These are phyloP conservation scores for Copidosoma floridanum DNA, from an alignment of 1,140 invertebrate species.

Conservation along the genomic window DNA sequence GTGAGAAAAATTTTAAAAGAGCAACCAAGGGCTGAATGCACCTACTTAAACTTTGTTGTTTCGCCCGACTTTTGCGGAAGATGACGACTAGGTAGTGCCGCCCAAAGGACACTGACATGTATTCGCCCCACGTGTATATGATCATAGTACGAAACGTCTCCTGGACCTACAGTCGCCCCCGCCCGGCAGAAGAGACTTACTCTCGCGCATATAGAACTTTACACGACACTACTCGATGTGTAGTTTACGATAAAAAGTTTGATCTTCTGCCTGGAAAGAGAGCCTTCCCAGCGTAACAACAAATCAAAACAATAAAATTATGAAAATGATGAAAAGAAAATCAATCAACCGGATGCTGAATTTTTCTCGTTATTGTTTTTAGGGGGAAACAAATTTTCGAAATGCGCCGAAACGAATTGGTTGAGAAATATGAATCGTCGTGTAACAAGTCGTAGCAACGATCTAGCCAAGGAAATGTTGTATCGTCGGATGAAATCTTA, in stretches of 20 bases:
- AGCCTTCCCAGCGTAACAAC: too few species aligned
- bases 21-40: conserved; percentile 20
- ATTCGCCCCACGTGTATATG: too few species aligned
- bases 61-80: conserved; percentile 1
- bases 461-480: conserved; percentile 23
- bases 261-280: conserved; percentile 13
- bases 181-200: conserved; percentile 13
- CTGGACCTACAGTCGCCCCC: conserved; percentile 11
- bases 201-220: too few species aligned
- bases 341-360: conserved; percentile 21
- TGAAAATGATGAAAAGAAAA: conserved; percentile 11
- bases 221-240: conserved; percentile 16
- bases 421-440: conserved; percentile 32
- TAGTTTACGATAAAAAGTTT: too few species aligned
- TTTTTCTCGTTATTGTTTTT: conserved; percentile 27
- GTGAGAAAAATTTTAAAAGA: conserved; percentile 25
- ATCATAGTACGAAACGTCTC: too few species aligned
- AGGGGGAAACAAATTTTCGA: conserved; percentile 6
- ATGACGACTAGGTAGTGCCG: too few species aligned
- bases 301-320: not conserved
- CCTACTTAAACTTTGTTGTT: conserved; percentile 21
- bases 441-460: conserved; percentile 24
- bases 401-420: conserved; percentile 26
- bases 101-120: too few species aligned
- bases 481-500: conserved; percentile 28